A percentile compares a stretch with the other conserved stretches of the same genome.
phyloP scores from a whole-genome alignment of 1,140 invertebrate genomes.

The Drosophila equinoxialis region DNA sequence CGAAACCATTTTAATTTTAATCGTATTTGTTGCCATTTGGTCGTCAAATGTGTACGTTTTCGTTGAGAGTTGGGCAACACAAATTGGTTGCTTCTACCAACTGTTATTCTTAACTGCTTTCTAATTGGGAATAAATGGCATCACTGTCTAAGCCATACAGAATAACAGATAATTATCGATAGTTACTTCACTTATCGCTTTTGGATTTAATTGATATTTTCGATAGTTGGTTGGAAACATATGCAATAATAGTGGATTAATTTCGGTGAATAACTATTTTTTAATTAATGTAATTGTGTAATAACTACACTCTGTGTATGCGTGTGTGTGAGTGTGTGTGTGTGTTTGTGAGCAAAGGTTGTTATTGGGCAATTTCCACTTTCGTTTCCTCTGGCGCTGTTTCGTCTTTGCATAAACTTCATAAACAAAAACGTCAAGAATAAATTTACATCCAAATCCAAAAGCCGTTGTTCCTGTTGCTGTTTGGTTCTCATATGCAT shows the following conservation, averaged over 20 bases:
- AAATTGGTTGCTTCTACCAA: no score
- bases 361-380: neutral
- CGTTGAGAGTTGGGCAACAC: no score
- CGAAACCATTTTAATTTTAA: no score
- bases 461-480: slow-evolving; percentile 7
- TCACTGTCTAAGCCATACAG: neutral
- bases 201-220: slow-evolving; percentile 4
- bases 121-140: neutral
- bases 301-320: neutral
- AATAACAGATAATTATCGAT: slow-evolving; percentile 1
- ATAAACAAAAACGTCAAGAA: slow-evolving; percentile 14
- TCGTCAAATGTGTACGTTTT: no score
- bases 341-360: neutral
- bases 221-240: slow-evolving; percentile 4
- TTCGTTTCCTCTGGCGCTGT: neutral
- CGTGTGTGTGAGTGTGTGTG: neutral
- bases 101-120: neutral
- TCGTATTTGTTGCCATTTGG: no score
- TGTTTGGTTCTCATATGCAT: slow-evolving; percentile 13
- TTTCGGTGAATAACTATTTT: neutral
- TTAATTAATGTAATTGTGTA: slow-evolving; percentile 2
- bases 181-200: neutral
- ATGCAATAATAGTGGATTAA: slow-evolving; percentile 11
- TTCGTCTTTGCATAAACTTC: slow-evolving; percentile 8
- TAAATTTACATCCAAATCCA: slow-evolving; percentile 7